A percentile compares a stretch with the other conserved stretches of the same genome.
These are phyloP conservation scores for Cherax destructor DNA, from an alignment of 1,140 invertebrate genomes.

Conservation along the genomic window DNA sequence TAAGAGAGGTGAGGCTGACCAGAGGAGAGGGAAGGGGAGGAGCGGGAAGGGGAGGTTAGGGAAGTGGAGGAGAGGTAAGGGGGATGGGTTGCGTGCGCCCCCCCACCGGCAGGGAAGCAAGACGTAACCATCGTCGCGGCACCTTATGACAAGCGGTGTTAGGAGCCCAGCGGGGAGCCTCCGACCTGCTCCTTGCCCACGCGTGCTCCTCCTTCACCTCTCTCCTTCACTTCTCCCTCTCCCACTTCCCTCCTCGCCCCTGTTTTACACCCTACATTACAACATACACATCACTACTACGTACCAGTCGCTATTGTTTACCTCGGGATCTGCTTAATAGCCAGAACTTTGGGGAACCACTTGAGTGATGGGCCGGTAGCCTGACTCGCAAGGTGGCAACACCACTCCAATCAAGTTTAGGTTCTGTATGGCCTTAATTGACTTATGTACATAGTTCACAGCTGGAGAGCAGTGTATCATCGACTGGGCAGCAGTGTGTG, in stretches of 20 bases:
- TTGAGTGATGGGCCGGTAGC: not conserved
- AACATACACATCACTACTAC: not conserved
- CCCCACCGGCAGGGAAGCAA: constrained; percentile 58
- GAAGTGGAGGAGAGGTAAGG: not conserved
- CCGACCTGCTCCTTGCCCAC: constrained; percentile 39
- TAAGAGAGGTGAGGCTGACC: too few relatives aligned
- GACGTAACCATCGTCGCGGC: constrained; percentile 58
- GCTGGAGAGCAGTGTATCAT: constrained; percentile 46
- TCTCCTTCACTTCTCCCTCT: not conserved
- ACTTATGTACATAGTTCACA: constrained; percentile 58
- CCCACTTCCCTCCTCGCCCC: not conserved
- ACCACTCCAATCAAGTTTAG: constrained; percentile 57
- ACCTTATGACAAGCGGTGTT: constrained; percentile 67
- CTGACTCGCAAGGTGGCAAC: constrained; percentile 22
- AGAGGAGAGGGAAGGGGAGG: not conserved
- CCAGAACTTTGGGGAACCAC: too few relatives aligned
- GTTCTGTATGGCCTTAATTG: constrained; percentile 51
- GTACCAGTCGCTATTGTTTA: too few relatives aligned
- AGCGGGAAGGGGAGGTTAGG: not conserved
- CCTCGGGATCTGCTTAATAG: not conserved
- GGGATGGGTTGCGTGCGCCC: constrained; percentile 25
- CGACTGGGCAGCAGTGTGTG: not conserved
- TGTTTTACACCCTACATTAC: not conserved
- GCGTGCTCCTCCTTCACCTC: not conserved
- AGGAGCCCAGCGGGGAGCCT: constrained; percentile 62